Evolutionary conservation across 1,140 invertebrate genomes (phyloP).

Genomic region (Panonychus citri): DNA sequence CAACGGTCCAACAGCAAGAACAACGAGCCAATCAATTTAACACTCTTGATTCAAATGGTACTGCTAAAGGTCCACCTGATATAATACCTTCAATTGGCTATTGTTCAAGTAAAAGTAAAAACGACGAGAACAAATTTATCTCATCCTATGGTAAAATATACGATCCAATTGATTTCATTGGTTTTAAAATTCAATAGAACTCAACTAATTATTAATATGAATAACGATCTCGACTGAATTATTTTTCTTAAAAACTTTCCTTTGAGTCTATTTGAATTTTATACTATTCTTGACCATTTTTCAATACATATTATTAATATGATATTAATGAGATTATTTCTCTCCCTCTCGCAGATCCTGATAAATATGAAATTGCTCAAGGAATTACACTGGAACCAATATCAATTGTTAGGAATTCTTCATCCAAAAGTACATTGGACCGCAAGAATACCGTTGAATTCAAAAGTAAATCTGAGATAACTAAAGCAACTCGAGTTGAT

Average conservation of each 20-base stretch:
- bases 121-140: background rate
- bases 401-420: background rate
- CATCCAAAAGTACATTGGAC: background rate
- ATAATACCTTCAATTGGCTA: conserved; percentile 7
- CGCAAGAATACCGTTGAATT: no score
- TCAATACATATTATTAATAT: no score
- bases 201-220: no score
- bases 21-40: background rate
- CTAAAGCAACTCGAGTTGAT: background rate
- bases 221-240: no score
- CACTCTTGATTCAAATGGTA: background rate
- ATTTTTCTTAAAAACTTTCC: no score
- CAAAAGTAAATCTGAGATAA: background rate
- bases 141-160: conserved; percentile 1
- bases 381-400: background rate
- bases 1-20: background rate
- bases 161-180: no score
- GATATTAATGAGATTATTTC: no score
- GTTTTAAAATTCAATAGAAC: no score
- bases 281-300: no score
- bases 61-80: background rate
- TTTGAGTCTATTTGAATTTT: no score
- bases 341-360: no score
- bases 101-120: no score
- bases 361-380: background rate